Evolutionary conservation across 2,888 invertebrate genomes (phyloP).

Genomic region (Drosophila parthenogenetica): DNA sequence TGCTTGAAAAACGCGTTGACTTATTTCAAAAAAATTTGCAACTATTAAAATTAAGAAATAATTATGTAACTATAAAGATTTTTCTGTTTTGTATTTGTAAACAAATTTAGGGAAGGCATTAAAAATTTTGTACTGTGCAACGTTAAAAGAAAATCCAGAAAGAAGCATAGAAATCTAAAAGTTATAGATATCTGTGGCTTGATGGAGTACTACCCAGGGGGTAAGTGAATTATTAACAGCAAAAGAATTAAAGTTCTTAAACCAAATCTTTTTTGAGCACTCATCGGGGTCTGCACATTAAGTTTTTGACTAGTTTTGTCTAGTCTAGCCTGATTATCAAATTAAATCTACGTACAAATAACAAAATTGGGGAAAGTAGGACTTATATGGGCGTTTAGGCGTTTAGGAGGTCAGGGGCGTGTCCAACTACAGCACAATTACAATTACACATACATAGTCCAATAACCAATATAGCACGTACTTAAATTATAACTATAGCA

Average conservation of each 20-base stretch:
- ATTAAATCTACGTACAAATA: slow-evolving; percentile 49
- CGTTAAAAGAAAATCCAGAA: slow-evolving; percentile 4
- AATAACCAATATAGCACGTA: slow-evolving; percentile 70
- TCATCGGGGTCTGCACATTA: slow-evolving; percentile 8
- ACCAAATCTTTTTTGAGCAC: slow-evolving; percentile 11
- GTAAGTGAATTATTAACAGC: not conserved
- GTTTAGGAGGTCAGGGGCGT: not conserved
- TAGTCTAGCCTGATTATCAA: slow-evolving; percentile 48
- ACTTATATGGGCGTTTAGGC: no score
- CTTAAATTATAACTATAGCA: slow-evolving; percentile 56
- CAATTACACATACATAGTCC: slow-evolving; percentile 49
- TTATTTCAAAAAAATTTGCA: slow-evolving; percentile 59
- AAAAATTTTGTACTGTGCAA: slow-evolving; percentile 38
- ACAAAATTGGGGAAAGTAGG: slow-evolving; percentile 14
- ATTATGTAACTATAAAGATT: slow-evolving; percentile 49
- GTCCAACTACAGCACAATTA: slow-evolving; percentile 44
- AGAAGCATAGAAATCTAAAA: slow-evolving; percentile 19
- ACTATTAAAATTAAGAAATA: slow-evolving; percentile 74
- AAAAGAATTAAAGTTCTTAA: slow-evolving; percentile 4
- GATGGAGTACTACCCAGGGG: slow-evolving; percentile 21
- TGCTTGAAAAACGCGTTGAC: slow-evolving; percentile 15
- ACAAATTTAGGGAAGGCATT: slow-evolving; percentile 38
- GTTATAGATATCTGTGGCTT: slow-evolving; percentile 53
- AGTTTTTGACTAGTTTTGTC: slow-evolving; percentile 55
- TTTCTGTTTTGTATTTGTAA: slow-evolving; percentile 27